A percentile compares a stretch with the other conserved stretches of the same genome.
Conservation (phyloP, 2,797 vertebrate genomes). For the Potorous gilbertii region DNA sequence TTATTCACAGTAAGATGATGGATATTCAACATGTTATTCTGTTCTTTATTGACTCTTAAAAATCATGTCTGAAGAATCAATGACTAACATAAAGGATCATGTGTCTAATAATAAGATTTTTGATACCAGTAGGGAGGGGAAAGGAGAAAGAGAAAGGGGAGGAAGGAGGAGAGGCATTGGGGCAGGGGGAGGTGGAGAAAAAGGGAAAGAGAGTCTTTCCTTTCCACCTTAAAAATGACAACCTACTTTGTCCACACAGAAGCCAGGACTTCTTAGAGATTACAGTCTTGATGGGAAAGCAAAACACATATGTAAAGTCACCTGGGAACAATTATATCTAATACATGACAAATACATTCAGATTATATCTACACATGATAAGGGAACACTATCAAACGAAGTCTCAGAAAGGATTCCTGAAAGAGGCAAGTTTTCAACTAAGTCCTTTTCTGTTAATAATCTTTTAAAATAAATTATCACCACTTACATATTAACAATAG, state of each 20-base stretch:
- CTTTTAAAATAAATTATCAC: too few species aligned
- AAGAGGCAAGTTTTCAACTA: too few species aligned
- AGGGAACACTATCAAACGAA: neutral
- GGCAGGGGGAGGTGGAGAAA: neutral
- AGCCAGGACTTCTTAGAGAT: neutral
- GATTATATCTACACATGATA: neutral
- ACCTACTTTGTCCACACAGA: neutral
- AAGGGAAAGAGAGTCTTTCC: too few species aligned
- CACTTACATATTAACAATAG: too few species aligned
- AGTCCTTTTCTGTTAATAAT: too few species aligned
- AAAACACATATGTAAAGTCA: neutral
- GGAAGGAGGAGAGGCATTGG: neutral
- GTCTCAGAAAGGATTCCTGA: neutral
- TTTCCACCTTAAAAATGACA: neutral
- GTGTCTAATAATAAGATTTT: neutral
- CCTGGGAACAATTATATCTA: neutral
- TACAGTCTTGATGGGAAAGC: conserved; percentile 44
- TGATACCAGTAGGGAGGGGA: neutral
- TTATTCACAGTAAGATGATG: neutral
- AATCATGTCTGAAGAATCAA: neutral
- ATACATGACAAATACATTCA: rapidly evolving
- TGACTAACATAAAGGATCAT: neutral
- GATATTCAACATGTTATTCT: neutral
- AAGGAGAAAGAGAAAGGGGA: neutral
- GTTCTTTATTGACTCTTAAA: neutral